phyloP scores from a whole-genome alignment of 2,888 invertebrate species.

The Dynastes tityus region DNA sequence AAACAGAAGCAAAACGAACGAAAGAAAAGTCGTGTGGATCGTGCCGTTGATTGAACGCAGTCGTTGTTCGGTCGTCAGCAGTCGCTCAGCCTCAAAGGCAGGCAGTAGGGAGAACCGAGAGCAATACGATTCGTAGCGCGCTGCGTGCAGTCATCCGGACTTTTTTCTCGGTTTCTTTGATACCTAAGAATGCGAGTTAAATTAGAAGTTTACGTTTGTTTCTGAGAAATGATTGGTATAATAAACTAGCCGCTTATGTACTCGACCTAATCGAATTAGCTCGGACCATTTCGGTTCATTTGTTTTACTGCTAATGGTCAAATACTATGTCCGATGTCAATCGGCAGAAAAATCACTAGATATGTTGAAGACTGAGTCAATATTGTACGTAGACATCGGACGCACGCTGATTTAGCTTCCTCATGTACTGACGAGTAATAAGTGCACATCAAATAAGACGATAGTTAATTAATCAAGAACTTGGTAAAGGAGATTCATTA shows the following conservation, averaged over 20 bases:
- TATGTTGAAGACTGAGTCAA: conserved; percentile 9
- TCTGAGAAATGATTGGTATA: conserved; percentile 47
- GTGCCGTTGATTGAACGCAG: conserved; percentile 62
- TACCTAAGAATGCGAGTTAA: conserved; percentile 60
- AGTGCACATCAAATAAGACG: neutral
- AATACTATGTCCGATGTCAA: conserved; percentile 26
- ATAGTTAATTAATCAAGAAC: no score
- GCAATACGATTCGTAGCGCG: conserved; percentile 45
- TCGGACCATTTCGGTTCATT: conserved; percentile 48
- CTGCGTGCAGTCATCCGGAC: conserved; percentile 62
- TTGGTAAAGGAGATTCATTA: no score
- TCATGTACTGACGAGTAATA: neutral
- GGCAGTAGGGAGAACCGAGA: conserved; percentile 52
- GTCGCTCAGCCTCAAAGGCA: conserved; percentile 50
- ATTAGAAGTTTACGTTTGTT: conserved; percentile 58
- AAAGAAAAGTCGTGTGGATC: conserved; percentile 59
- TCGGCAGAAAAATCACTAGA: conserved; percentile 30
- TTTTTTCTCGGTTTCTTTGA: conserved; percentile 63
- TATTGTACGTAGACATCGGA: conserved; percentile 1
- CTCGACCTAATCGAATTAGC: conserved; percentile 48
- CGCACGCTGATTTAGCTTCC: conserved; percentile 16
- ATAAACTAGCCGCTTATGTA: conserved; percentile 50
- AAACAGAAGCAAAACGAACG: conserved; percentile 48
- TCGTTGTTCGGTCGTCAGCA: conserved; percentile 59
- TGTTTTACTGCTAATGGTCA: conserved; percentile 50